Conservation (phyloP, 2,113 vertebrate species). For the Leptodactylus fuscus region DNA sequence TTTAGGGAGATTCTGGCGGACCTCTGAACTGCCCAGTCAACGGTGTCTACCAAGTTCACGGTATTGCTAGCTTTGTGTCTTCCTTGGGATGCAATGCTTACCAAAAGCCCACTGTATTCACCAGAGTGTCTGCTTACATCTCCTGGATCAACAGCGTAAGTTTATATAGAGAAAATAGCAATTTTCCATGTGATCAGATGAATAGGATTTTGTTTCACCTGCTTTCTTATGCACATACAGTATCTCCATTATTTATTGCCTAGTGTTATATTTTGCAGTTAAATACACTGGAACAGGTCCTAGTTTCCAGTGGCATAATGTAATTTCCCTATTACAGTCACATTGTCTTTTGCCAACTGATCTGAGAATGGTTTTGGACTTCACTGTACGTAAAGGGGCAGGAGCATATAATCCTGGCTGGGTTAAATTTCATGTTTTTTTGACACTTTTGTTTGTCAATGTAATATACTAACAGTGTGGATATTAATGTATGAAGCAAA, state of each 20-base stretch:
- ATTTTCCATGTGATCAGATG: not conserved
- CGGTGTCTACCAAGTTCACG: conserved; percentile 79
- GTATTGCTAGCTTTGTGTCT: conserved; percentile 91
- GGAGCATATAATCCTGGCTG: too few relatives aligned
- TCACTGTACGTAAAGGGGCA: too few relatives aligned
- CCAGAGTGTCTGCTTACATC: conserved; percentile 84
- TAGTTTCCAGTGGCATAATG: too few relatives aligned
- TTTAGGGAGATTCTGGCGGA: conserved; percentile 87
- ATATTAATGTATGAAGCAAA: too few relatives aligned
- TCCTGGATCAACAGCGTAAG: conserved; percentile 84
- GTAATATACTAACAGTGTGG: too few relatives aligned
- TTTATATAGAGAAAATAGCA: not conserved
- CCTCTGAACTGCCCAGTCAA: conserved; percentile 84
- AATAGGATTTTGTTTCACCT: not conserved
- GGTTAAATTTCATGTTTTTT: too few relatives aligned
- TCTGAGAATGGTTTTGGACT: too few relatives aligned
- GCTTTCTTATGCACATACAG: too few relatives aligned
- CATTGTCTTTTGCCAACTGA: too few relatives aligned
- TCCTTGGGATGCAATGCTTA: conserved; percentile 77
- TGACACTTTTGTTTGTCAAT: too few relatives aligned
- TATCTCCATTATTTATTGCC: not conserved
- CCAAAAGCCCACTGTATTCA: conserved; percentile 89
- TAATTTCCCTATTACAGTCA: too few relatives aligned
- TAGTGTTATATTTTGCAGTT: not conserved
- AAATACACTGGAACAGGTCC: too few relatives aligned